phyloP scores from a whole-genome alignment of 2,888 invertebrate species.

The Temnothorax unifasciatus region DNA sequence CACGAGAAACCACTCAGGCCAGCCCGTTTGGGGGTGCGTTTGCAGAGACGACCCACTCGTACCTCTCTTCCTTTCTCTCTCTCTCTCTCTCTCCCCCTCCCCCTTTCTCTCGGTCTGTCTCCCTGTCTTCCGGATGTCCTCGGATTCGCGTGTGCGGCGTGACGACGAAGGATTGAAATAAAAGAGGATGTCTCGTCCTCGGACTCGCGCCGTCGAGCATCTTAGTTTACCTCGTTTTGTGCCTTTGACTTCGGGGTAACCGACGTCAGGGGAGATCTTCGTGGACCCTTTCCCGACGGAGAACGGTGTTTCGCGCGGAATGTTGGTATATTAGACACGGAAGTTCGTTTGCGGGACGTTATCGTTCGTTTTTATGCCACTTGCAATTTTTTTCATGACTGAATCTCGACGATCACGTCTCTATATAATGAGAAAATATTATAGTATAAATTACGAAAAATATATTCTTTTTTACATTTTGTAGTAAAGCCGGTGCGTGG shows the following conservation, averaged over 20 bases:
- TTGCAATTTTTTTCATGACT: background rate
- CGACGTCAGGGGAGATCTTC: constrained; percentile 26
- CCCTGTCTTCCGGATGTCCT: constrained; percentile 9
- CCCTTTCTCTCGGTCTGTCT: background rate
- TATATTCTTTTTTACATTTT: background rate
- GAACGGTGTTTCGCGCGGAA: background rate
- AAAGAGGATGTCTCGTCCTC: constrained; percentile 24
- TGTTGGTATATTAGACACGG: background rate
- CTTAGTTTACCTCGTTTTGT: constrained; percentile 54
- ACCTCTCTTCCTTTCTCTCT: background rate
- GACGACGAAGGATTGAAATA: constrained; percentile 43
- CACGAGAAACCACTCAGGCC: constrained; percentile 75
- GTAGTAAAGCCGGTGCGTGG: background rate
- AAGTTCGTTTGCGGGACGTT: background rate
- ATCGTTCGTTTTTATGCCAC: background rate
- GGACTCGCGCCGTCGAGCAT: constrained; percentile 26
- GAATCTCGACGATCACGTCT: background rate
- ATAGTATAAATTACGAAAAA: background rate
- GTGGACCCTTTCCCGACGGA: background rate
- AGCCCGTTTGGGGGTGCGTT: constrained; percentile 63
- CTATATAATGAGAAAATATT: background rate
- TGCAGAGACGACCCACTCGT: constrained; percentile 56
- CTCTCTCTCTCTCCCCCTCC: too few relatives aligned
- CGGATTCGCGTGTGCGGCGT: constrained; percentile 16
- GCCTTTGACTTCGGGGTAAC: constrained; percentile 42